These are phyloP conservation scores for Caenorhabditis parvicauda DNA, from an alignment of 2,888 invertebrate species.

Conservation along the genomic window DNA sequence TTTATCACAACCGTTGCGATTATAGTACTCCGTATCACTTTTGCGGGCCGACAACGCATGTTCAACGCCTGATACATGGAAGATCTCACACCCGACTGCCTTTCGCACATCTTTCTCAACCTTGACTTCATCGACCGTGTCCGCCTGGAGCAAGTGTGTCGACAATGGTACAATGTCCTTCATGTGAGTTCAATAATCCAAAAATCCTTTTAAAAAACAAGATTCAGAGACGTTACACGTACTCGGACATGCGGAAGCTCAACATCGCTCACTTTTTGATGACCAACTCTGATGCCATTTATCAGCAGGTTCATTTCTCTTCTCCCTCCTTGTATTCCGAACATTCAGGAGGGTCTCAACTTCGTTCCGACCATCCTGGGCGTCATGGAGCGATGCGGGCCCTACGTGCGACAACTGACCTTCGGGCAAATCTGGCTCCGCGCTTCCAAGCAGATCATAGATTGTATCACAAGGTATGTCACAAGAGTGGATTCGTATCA, in stretches of 20 bases:
- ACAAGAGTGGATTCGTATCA: not conserved
- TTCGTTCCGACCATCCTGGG: constrained; percentile 40
- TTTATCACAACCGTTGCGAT: too few relatives aligned
- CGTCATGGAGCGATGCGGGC: constrained; percentile 43
- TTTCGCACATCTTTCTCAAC: constrained; percentile 25
- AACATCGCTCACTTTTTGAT: constrained; percentile 26
- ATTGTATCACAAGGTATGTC: constrained; percentile 40
- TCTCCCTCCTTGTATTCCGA: too few relatives aligned
- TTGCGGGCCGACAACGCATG: too few relatives aligned
- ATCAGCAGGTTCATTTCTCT: constrained; percentile 23
- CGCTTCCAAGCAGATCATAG: constrained; percentile 43
- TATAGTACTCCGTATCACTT: too few relatives aligned
- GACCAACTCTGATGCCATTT: constrained; percentile 21
- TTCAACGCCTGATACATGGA: too few relatives aligned
- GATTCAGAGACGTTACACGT: constrained; percentile 8
- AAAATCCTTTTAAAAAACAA: not conserved
- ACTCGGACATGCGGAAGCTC: constrained; percentile 17
- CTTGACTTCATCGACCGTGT: constrained; percentile 41
- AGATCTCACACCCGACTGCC: constrained; percentile 16
- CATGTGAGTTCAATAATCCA: constrained; percentile 11
- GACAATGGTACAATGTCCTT: constrained; percentile 25
- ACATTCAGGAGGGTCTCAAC: constrained; percentile 30
- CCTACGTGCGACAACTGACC: constrained; percentile 31
- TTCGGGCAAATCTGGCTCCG: constrained; percentile 49
- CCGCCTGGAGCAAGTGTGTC: constrained; percentile 44